Conservation (phyloP, 2,113 vertebrate species). For the Aleadryas rufinucha region DNA sequence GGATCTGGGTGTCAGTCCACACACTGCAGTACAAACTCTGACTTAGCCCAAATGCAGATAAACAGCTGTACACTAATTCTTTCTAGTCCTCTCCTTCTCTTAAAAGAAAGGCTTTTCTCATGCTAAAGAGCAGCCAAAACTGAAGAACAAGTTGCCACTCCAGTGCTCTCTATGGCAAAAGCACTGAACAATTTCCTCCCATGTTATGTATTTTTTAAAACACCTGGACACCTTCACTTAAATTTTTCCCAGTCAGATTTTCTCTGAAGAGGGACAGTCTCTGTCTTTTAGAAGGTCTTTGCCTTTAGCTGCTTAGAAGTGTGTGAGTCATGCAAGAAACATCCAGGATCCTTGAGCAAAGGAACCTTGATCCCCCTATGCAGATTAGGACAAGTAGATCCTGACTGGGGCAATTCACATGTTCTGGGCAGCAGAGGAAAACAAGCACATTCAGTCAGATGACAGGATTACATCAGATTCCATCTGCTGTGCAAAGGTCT, state of each 20-base stretch:
- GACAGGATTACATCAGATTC: conserved; percentile 52
- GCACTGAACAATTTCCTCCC: neutral
- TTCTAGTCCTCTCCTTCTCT: neutral
- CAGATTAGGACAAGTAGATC: conserved; percentile 5
- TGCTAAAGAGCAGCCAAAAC: neutral
- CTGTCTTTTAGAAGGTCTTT: neutral
- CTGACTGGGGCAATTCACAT: conserved; percentile 8
- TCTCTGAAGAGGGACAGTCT: neutral
- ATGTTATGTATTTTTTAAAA: neutral
- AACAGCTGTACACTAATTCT: neutral
- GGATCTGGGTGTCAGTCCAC: neutral
- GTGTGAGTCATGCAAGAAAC: conserved; percentile 52
- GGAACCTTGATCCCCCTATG: conserved; percentile 8
- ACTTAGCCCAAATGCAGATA: neutral
- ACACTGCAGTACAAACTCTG: neutral
- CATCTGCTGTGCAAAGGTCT: conserved; percentile 23
- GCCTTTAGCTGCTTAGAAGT: neutral
- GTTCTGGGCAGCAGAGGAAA: neutral
- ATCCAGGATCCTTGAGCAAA: conserved; percentile 27
- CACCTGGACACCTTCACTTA: neutral
- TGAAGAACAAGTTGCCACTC: neutral
- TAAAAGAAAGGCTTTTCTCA: neutral
- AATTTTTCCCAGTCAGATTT: neutral
- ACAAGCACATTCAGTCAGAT: conserved; percentile 39
- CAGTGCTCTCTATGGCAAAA: neutral